Evolutionary conservation across 1,140 invertebrate species (phyloP).

Genomic region (Drosophila nannoptera): DNA sequence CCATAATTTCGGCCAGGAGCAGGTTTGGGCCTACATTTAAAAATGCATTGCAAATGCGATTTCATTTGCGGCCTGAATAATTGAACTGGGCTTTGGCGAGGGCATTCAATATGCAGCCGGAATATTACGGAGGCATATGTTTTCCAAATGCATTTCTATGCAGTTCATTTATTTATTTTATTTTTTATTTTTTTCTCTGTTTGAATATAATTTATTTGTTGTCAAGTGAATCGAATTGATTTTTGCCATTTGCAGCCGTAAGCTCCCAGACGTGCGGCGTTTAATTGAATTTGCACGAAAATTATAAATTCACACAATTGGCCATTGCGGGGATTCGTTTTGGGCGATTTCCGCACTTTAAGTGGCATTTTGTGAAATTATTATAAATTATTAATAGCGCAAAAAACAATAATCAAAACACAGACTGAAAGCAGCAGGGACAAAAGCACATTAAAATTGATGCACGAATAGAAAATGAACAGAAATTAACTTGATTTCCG

Average conservation of each 20-base stretch:
- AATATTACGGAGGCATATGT: background rate
- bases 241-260: conserved; percentile 5
- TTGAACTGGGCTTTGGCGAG: background rate
- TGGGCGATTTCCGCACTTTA: conserved; percentile 57
- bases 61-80: background rate
- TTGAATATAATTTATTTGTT: background rate
- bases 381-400: conserved; percentile 54
- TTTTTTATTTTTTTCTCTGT: background rate
- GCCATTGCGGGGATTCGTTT: conserved; percentile 38
- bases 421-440: conserved; percentile 19
- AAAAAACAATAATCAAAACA: conserved; percentile 50
- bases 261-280: conserved; percentile 13
- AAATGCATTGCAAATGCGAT: conserved; percentile 3
- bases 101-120: conserved; percentile 1
- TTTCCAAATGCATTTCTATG: conserved; percentile 16
- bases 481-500: conserved; percentile 58
- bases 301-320: conserved; percentile 48
- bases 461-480: conserved; percentile 56
- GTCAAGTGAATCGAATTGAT: conserved; percentile 18
- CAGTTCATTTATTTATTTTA: background rate
- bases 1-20: background rate
- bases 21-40: background rate
- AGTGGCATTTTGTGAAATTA: conserved; percentile 62
- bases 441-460: conserved; percentile 48
- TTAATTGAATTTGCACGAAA: conserved; percentile 45